These are phyloP conservation scores for Bombycilla garrulus DNA, from an alignment of 2,113 vertebrate species.

Conservation along the genomic window DNA sequence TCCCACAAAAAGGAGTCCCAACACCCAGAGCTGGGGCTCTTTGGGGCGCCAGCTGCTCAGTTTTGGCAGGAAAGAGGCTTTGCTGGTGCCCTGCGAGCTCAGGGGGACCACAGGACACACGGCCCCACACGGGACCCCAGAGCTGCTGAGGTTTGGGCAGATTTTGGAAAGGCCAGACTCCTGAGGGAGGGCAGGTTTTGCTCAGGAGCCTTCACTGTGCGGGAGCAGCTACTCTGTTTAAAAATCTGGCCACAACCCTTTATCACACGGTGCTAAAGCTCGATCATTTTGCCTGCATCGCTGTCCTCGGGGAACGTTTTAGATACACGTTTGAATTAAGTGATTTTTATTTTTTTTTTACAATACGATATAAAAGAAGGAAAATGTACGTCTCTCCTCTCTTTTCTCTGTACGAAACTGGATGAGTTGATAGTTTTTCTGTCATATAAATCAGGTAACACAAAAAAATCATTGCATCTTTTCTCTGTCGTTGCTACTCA, in stretches of 20 bases:
- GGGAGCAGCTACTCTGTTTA: neutral
- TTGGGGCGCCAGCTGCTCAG: rapidly evolving
- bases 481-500: conserved; percentile 57
- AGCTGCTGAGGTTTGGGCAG: neutral
- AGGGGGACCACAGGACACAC: rapidly evolving
- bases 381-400: conserved; percentile 17
- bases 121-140: rapidly evolving
- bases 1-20: neutral
- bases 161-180: neutral
- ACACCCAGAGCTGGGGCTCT: neutral
- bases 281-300: neutral
- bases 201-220: neutral
- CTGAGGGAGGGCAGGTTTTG: neutral
- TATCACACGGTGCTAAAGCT: neutral
- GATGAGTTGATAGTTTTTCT: conserved; percentile 67
- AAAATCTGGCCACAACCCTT: conserved; percentile 22
- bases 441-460: conserved; percentile 70
- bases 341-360: conserved; percentile 11
- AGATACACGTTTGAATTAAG: conserved; percentile 53
- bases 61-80: neutral
- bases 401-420: conserved; percentile 26
- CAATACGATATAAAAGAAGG: conserved; percentile 34
- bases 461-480: conserved; percentile 65
- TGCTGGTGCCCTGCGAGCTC: neutral
- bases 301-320: conserved; percentile 55